These are phyloP conservation scores for Pheosia tremula DNA, from an alignment of 2,888 invertebrate genomes.

Conservation along the genomic window DNA sequence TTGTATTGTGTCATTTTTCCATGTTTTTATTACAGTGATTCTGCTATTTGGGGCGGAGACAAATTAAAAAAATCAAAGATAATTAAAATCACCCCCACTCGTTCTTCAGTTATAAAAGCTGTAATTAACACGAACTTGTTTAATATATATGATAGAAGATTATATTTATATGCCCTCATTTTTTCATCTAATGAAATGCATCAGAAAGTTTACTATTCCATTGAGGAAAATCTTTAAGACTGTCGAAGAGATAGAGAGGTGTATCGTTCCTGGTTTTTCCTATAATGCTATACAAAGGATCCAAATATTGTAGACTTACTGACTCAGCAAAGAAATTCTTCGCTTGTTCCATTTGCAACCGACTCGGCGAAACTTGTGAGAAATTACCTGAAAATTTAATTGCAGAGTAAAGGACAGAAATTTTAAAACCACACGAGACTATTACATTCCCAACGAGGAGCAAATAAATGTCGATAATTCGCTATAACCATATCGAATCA, in stretches of 20 bases:
- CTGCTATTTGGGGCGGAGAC: too few species aligned
- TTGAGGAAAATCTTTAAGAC: slow-evolving; percentile 41
- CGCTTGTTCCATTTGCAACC: slow-evolving; percentile 49
- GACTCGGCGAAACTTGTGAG: slow-evolving; percentile 41
- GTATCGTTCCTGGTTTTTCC: slow-evolving; percentile 43
- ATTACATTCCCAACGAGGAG: too few species aligned
- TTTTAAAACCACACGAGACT: not conserved
- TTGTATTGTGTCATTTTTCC: too few species aligned
- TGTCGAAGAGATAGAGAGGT: slow-evolving; percentile 42
- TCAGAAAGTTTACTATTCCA: slow-evolving; percentile 45
- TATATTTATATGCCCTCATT: too few species aligned
- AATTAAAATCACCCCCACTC: too few species aligned
- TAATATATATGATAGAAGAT: too few species aligned
- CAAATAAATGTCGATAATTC: too few species aligned
- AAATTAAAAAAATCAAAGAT: too few species aligned
- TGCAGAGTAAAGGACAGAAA: not conserved
- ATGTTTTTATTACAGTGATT: too few species aligned
- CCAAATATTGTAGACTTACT: slow-evolving; percentile 50
- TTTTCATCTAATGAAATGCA: slow-evolving; percentile 6
- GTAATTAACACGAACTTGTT: too few species aligned
- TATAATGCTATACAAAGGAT: slow-evolving; percentile 42
- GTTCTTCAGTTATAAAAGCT: too few species aligned
- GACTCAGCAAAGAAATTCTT: slow-evolving; percentile 52
- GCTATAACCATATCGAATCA: too few species aligned
- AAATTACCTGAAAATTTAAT: slow-evolving; percentile 54